Evolutionary conservation across 2,888 invertebrate genomes (phyloP), one percentile per base, ranked within the genome.

Genomic region (Papilio protenor): DNA sequence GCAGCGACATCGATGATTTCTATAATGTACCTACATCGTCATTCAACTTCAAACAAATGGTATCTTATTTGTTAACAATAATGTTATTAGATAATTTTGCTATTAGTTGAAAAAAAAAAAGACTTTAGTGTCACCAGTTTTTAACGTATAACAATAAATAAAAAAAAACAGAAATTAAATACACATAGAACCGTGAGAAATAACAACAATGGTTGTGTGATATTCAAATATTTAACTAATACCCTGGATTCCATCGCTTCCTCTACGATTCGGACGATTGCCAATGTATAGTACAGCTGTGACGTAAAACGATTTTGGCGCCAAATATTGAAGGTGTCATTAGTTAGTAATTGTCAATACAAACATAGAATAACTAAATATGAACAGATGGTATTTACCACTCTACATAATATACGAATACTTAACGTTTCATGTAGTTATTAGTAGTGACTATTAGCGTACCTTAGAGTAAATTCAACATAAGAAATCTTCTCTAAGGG

Each of bases 401-500:
- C n/a, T 59, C 23, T 23, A 61, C 27, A n/a, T 23, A 61, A 27
- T 1, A 61, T 27, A 59, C n/a, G n/a, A 8, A n/a, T 55, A 55
- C 5, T 55, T n/a, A 6, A n/a, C 6, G 12, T 23, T 21, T 11
- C 11, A 4, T 21, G 11, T 57, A 18, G 18, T 52, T 18, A 52
- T 47, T 47, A 18, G 52, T 52, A 18, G 52, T 52, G 18, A 52
- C n/a, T 55, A n/a, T n/a, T 0, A 55, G 55, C n/a, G n/a, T 11
- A 3, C n/a, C 45, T 40, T 23, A 27, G 61, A 23, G 33, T 40
- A 66, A 33, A 66, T 33, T 66, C 10, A 12, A 11, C 21, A n/a
- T 47, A 21, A 45, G 18, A 52, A 71, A 47, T 14, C 12, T 49
- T 79, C 83, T 83, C 83, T 73, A 71, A 83, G 55, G 55, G n/a